A percentile compares a stretch with the other conserved stretches of the same genome.
Evolutionary conservation across 2,113 vertebrate species (phyloP).

Genomic region (Syngnathus typhle): DNA sequence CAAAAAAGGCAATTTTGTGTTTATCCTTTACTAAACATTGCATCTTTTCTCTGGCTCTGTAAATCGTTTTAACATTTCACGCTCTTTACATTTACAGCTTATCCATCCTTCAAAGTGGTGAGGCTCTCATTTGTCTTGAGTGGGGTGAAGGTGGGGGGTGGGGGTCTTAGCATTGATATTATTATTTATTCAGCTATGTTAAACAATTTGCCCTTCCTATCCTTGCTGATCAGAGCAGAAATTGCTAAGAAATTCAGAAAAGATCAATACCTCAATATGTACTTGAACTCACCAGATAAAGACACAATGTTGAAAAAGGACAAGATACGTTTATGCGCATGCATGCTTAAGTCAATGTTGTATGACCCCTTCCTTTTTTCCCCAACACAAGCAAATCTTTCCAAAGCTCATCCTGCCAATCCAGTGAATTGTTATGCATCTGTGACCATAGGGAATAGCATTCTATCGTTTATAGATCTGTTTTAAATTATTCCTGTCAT

Average conservation of each 20-base stretch:
- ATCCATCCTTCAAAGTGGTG: constrained; percentile 31
- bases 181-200: constrained; percentile 74
- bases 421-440: constrained; percentile 56
- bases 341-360: constrained; percentile 30
- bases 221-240: constrained; percentile 93
- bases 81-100: constrained; percentile 9
- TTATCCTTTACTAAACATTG: neutral
- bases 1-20: neutral
- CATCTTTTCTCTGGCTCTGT: constrained; percentile 4
- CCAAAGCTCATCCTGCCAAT: constrained; percentile 52
- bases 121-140: constrained; percentile 46
- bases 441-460: constrained; percentile 62
- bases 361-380: neutral
- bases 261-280: constrained; percentile 94
- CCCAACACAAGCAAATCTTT: constrained; percentile 1
- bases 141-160: neutral
- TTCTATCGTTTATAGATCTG: constrained; percentile 88
- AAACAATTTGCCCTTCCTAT: constrained; percentile 81
- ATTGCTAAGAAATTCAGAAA: constrained; percentile 90
- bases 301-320: constrained; percentile 28
- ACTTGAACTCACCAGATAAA: constrained; percentile 91
- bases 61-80: constrained; percentile 26
- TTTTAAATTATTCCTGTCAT: constrained; percentile 99
- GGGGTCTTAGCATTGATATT: constrained; percentile 46
- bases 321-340: constrained; percentile 31